A percentile compares a stretch with the other conserved stretches of the same genome.
phyloP scores from a whole-genome alignment of 2,797 vertebrate genomes.

The Phrynocephalus vlangalii region DNA sequence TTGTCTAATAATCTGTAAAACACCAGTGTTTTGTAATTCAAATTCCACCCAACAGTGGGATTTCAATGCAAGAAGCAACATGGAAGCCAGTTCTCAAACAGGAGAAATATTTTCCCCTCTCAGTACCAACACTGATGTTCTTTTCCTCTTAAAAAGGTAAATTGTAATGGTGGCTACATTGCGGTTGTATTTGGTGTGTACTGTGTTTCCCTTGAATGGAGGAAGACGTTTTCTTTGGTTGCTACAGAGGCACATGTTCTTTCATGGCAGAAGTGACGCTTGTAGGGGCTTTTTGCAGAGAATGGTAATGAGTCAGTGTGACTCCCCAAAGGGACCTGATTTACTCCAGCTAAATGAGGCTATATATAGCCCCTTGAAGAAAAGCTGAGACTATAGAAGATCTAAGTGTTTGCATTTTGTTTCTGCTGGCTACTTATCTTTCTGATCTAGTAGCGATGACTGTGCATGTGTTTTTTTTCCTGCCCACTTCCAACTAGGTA shows the following conservation, averaged over 20 bases:
- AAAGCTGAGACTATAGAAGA: conserved; percentile 66
- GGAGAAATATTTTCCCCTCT: too few relatives aligned
- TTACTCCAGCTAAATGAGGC: conserved; percentile 68
- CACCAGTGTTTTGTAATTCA: background rate
- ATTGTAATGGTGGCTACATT: background rate
- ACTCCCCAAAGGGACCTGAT: conserved; percentile 74
- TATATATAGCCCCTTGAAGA: conserved; percentile 70
- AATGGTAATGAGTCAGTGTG: conserved; percentile 59
- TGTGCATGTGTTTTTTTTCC: conserved; percentile 50
- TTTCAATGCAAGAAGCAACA: background rate
- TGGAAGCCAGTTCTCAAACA: background rate
- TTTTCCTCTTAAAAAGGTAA: background rate
- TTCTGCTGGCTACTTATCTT: conserved; percentile 54
- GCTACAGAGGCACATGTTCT: conserved; percentile 46
- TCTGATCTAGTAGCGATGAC: conserved; percentile 49
- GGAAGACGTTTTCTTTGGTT: conserved; percentile 13
- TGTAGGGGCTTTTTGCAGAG: conserved; percentile 49
- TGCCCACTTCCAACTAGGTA: conserved; percentile 33
- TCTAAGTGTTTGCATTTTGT: conserved; percentile 48
- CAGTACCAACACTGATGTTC: background rate
- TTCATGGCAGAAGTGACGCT: conserved; percentile 43
- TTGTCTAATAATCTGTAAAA: background rate
- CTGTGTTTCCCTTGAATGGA: conserved; percentile 7
- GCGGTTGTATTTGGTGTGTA: background rate
- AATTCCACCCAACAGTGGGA: background rate